Base-by-base conservation (phyloP, 2,797 vertebrate genomes). In the Bradypus variegatus region DNA sequence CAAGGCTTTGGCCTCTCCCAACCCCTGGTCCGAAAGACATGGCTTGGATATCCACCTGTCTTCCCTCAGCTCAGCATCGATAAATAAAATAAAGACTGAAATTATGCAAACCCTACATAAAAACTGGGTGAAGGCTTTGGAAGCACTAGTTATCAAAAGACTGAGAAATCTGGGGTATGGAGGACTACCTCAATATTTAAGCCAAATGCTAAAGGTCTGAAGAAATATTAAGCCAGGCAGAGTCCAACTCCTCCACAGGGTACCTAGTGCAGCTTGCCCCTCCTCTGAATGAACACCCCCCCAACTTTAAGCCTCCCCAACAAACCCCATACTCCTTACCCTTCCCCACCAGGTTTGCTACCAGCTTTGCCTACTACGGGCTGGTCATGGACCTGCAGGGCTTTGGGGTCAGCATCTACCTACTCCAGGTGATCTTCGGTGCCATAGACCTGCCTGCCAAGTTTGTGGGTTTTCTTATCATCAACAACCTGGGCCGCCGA, bases 391-490 rank as follows among this genome's bases (percentile, higher is more conserved):
- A 99, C 94, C 96, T 99, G 69, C 98, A 99, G 94, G 98, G 98
- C 89, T 99, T 99, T 94, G 98, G 98, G 0, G 98, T 98, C 93
- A 97, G 98, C 97, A 98, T 99, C 93, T 99, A 99, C 97, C 97
- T 99, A 50, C 98, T 99, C 92, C 99, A 99, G 96, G 98, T 99
- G 89, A 99, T 99, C 93, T 99, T 99, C 3, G 98, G 98, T n/a
- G 97, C 97, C 0, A 98, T 98, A 38, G 98, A 99, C 95, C 97
- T 99, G 94, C 99, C 99, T 0, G 98, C 99, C 95, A 99, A 99
- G 94, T 50, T 99, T 1, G 2, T 99, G 18, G 64, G 98, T 36
- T 98, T 97, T 1, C 45, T 98, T 36, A 79, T 96, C 6, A 97
- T 99, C 97, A 98, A 98, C 94, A 96, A 95, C 38, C 73, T 98